Percentiles rank a stretch among this genome's conserved stretches.
phyloP scores from a whole-genome alignment of 2,113 vertebrate genomes.

The Sardina pilchardus region DNA sequence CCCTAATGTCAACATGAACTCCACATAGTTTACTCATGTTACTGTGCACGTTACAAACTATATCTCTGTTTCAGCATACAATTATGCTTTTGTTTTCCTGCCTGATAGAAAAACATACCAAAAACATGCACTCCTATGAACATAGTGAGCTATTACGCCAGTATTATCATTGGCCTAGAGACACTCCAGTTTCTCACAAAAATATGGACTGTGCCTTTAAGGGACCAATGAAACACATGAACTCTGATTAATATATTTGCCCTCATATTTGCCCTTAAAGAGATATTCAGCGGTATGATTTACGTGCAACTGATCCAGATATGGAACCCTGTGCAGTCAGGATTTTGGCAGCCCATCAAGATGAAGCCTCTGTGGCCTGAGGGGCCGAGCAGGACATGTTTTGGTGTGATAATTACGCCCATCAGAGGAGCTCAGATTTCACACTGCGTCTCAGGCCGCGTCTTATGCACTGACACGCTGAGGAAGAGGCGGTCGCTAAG shows the following conservation, averaged over 20 bases:
- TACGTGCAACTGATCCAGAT: slow-evolving; percentile 48
- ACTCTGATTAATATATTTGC: slow-evolving; percentile 49
- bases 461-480: background rate
- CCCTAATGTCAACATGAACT: too few relatives aligned
- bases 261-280: slow-evolving; percentile 42
- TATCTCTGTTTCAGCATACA: too few relatives aligned
- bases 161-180: too few relatives aligned
- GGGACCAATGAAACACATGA: slow-evolving; percentile 38
- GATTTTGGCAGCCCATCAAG: slow-evolving; percentile 40
- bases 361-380: slow-evolving; percentile 31
- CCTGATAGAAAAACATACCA: too few relatives aligned
- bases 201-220: slow-evolving; percentile 13
- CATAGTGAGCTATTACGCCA: too few relatives aligned
- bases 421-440: slow-evolving; percentile 31
- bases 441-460: background rate
- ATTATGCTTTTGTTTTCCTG: too few relatives aligned
- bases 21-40: too few relatives aligned
- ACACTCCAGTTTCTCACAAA: too few relatives aligned
- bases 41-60: too few relatives aligned
- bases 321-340: slow-evolving; percentile 26
- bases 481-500: background rate
- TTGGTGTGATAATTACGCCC: slow-evolving; percentile 41
- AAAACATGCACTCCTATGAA: too few relatives aligned
- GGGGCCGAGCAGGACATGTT: slow-evolving; percentile 41
- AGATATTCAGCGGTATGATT: slow-evolving; percentile 42